Evolutionary conservation across 2,797 vertebrate genomes (phyloP), one percentile per base, ranked within the genome.

Genomic region (Artibeus jamaicensis): DNA sequence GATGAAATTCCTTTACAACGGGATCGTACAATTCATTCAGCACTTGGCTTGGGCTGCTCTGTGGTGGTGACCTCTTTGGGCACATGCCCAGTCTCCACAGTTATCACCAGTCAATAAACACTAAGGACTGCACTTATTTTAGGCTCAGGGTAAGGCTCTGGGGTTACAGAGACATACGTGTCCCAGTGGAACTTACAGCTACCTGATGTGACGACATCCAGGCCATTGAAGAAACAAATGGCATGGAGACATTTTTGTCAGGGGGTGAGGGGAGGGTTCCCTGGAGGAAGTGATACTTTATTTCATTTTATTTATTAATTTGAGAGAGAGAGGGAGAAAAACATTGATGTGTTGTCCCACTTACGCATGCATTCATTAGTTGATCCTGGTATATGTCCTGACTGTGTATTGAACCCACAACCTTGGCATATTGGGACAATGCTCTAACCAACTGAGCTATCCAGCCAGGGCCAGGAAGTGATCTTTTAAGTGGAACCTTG

Each of bases 31-130:
- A 5, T 78, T 92, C 46, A 29, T 81, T 83, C 5, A 2, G 65
- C 46, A 6, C 29, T 62, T 67, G 88, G 26, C 78, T 85, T 84
- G 85, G 59, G 46, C 53, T 88, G 32, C 53, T 70, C 42, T 70
- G 19, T 76, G 59, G 48, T 83, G 48, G 67, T 76, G 70, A 91
- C 46, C 84, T 96, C 84, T 93, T 81, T 73, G 90, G 94, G 71
- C 16, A 70, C 1, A 6, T 73, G 71, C 53, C 78, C 22, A 1
- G n/a, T 82, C 26, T 95, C 44, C 84, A 89, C 39, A 73, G 67
- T 90, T 83, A 91, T 70, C 79, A 95, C 78, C 71, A 83, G 88
- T 92, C 88, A 68, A 48, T 92, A 96, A 86, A 92, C 29, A 65
- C n/a, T 29, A 70, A 82, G n/a, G 55, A 79, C 82, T 74, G 29